These are phyloP conservation scores for Artemia franciscana DNA, from an alignment of 1,140 invertebrate species.

Conservation along the genomic window DNA sequence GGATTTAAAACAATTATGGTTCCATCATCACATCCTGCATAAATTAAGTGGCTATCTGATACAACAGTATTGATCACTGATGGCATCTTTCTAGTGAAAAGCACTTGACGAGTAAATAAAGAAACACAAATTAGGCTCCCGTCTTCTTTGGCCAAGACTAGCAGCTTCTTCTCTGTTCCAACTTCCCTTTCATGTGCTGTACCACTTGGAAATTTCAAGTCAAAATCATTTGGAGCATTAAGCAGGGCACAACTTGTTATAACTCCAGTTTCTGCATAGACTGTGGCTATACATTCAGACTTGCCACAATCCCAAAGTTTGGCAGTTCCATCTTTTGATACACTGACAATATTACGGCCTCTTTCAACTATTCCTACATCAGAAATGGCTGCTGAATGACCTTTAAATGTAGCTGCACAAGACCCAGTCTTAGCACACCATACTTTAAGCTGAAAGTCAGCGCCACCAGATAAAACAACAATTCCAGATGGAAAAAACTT, in stretches of 20 bases:
- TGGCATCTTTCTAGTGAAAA: conserved; percentile 21
- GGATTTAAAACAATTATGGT: background rate
- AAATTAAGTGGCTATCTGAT: background rate
- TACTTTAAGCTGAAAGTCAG: conserved; percentile 40
- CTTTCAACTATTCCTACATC: conserved; percentile 40
- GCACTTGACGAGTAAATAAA: conserved; percentile 26
- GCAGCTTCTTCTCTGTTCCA: conserved; percentile 34
- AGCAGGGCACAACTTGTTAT: conserved; percentile 25
- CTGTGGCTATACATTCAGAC: conserved; percentile 28
- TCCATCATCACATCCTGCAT: conserved; percentile 15
- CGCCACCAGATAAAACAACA: conserved; percentile 37
- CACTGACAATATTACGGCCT: conserved; percentile 43
- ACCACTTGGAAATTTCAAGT: conserved; percentile 17
- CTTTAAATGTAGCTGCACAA: conserved; percentile 36
- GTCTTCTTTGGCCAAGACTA: conserved; percentile 36
- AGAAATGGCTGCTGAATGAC: conserved; percentile 36
- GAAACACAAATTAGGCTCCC: conserved; percentile 29
- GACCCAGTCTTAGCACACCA: conserved; percentile 41
- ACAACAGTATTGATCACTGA: conserved; percentile 27
- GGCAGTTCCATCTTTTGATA: conserved; percentile 40
- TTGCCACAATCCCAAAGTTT: conserved; percentile 43
- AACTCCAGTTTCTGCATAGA: conserved; percentile 21
- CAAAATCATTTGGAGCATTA: conserved; percentile 14
- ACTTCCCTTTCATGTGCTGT: conserved; percentile 27
- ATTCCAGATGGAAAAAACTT: conserved; percentile 44